Evolutionary conservation across 2,888 invertebrate genomes (phyloP).

Genomic region (Syritta pipiens): DNA sequence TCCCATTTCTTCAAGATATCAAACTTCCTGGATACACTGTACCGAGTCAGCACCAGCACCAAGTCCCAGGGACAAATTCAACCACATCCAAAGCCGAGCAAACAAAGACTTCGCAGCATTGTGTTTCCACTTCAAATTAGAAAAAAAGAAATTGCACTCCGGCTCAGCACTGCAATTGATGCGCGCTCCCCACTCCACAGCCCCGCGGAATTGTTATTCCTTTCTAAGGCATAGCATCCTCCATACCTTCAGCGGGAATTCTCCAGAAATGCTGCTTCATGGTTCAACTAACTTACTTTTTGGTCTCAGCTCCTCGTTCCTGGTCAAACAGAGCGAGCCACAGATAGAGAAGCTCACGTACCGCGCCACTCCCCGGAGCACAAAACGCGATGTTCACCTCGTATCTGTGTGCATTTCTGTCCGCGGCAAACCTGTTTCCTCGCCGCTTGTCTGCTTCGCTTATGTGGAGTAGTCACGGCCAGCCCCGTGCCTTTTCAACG

Average conservation of each 20-base stretch:
- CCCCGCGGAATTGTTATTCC: conserved; percentile 53
- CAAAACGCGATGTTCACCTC: conserved; percentile 8
- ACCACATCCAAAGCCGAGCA: conserved; percentile 9
- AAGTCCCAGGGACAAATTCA: neutral
- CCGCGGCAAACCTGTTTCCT: conserved; percentile 50
- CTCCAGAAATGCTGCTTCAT: conserved; percentile 32
- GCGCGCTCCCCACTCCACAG: too few relatives aligned
- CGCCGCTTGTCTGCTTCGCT: conserved; percentile 41
- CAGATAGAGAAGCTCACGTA: conserved; percentile 13
- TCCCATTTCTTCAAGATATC: too few relatives aligned
- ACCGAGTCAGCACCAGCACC: too few relatives aligned
- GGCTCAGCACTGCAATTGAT: too few relatives aligned
- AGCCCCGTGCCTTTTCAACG: conserved; percentile 26
- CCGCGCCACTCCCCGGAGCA: conserved; percentile 14
- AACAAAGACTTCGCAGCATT: neutral
- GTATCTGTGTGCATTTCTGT: conserved; percentile 49
- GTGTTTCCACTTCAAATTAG: conserved; percentile 3
- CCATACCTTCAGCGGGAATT: conserved; percentile 27
- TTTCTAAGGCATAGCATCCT: conserved; percentile 41
- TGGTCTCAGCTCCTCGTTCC: conserved; percentile 45
- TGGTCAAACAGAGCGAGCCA: neutral
- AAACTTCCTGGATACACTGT: too few relatives aligned
- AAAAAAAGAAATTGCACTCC: conserved; percentile 3
- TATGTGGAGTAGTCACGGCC: conserved; percentile 53
- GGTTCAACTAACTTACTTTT: conserved; percentile 61